Percentiles rank a stretch among this genome's conserved stretches.
Evolutionary conservation across 2,797 vertebrate genomes (phyloP).

Genomic region (Tympanoctomys barrerae): DNA sequence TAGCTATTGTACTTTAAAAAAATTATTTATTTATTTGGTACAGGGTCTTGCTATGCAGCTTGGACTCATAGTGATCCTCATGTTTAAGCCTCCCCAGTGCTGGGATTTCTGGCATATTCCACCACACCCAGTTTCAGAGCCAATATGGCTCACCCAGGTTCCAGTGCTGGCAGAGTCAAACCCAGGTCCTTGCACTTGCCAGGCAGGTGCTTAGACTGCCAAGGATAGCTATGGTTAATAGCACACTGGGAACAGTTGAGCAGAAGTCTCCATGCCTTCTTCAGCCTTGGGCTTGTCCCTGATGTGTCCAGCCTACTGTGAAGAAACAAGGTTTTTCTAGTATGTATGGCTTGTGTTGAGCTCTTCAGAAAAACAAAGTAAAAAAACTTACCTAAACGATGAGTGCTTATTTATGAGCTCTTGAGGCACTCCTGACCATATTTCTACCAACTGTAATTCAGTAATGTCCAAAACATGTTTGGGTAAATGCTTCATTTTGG

Average conservation of each 20-base stretch:
- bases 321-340: not conserved
- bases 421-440: not conserved
- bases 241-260: not conserved
- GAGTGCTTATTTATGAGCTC: not conserved
- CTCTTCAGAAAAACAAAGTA: not conserved
- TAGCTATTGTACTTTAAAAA: too few species aligned
- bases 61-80: too few species aligned
- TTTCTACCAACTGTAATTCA: constrained; percentile 12
- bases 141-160: too few species aligned
- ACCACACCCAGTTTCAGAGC: too few species aligned
- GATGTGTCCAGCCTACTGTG: not conserved
- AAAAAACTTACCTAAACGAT: not conserved
- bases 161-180: too few species aligned
- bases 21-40: too few species aligned
- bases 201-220: too few species aligned
- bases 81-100: too few species aligned
- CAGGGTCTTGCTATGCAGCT: too few species aligned
- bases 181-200: too few species aligned
- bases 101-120: too few species aligned
- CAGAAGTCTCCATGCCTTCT: not conserved
- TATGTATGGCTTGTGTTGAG: not conserved
- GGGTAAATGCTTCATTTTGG: constrained; percentile 59
- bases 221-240: not conserved
- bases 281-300: not conserved
- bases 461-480: constrained; percentile 53